Evolutionary conservation across 2,797 vertebrate species (phyloP).

Genomic region (Threskiornis aethiopicus): DNA sequence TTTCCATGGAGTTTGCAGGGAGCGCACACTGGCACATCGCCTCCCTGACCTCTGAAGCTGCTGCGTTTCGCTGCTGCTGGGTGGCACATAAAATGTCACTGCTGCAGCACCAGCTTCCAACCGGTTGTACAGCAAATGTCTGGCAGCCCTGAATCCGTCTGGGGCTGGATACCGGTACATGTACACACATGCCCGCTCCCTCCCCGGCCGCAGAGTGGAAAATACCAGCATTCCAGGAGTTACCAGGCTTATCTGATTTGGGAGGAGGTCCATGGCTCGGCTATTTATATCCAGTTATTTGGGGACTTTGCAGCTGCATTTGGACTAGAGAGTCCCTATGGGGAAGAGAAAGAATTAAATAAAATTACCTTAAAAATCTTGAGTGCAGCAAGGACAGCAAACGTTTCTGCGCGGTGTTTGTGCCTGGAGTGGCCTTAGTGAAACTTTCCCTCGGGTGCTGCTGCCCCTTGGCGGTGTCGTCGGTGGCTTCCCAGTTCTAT

Average conservation of each 20-base stretch:
- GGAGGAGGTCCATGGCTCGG: neutral
- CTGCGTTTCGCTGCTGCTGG: neutral
- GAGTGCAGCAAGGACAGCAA: neutral
- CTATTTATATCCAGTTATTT: constrained; percentile 54
- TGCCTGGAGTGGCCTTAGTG: accelerated
- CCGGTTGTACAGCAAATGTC: neutral
- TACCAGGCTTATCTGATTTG: neutral
- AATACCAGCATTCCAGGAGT: constrained; percentile 52
- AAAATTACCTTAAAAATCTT: neutral
- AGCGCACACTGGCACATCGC: accelerated
- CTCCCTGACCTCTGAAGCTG: neutral
- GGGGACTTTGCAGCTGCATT: constrained; percentile 28
- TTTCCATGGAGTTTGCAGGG: neutral
- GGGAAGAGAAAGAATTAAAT: neutral
- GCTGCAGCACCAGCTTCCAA: neutral
- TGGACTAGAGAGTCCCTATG: neutral
- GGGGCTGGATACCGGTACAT: neutral
- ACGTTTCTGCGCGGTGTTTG: accelerated
- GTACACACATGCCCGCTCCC: neutral
- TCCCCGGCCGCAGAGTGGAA: neutral
- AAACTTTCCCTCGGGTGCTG: neutral
- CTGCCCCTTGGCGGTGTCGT: accelerated
- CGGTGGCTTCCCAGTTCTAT: neutral
- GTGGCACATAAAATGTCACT: neutral
- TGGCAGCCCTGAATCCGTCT: neutral